Conservation (phyloP, 1,140 invertebrate species). For the Pseudachorutes palmiensis region DNA sequence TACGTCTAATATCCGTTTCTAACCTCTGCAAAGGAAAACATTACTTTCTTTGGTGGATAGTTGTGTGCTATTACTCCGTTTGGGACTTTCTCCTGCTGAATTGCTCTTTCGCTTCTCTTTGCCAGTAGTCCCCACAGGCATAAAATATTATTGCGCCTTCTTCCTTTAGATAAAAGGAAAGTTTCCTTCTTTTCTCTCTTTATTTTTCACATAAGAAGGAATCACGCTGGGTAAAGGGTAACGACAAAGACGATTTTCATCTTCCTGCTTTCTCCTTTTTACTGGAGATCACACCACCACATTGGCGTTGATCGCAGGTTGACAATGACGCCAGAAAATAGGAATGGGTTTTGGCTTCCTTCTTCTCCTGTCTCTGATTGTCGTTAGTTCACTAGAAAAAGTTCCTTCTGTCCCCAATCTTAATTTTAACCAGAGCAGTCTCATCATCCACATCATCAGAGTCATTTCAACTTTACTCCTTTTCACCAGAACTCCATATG, state of each 20-base stretch:
- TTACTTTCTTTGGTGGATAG: not conserved
- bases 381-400: too few relatives aligned
- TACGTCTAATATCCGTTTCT: too few relatives aligned
- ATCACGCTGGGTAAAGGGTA: not conserved
- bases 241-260: not conserved
- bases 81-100: conserved; percentile 6
- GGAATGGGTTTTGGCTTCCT: not conserved
- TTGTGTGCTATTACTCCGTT: not conserved
- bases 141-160: conserved; percentile 31
- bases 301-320: too few relatives aligned
- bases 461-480: too few relatives aligned
- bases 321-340: too few relatives aligned
- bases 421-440: not conserved
- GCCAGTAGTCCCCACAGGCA: conserved; percentile 30
- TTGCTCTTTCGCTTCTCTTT: conserved; percentile 21
- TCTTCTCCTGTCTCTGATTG: too few relatives aligned
- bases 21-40: too few relatives aligned
- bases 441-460: too few relatives aligned
- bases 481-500: too few relatives aligned
- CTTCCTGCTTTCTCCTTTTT: too few relatives aligned
- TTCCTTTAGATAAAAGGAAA: conserved; percentile 22
- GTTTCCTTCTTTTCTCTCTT: conserved; percentile 15
- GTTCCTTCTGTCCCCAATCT: not conserved
- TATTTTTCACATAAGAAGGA: not conserved
- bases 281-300: too few relatives aligned